These are phyloP conservation scores for Drosophila rhopaloa DNA, from an alignment of 1,140 invertebrate species.

Conservation along the genomic window DNA sequence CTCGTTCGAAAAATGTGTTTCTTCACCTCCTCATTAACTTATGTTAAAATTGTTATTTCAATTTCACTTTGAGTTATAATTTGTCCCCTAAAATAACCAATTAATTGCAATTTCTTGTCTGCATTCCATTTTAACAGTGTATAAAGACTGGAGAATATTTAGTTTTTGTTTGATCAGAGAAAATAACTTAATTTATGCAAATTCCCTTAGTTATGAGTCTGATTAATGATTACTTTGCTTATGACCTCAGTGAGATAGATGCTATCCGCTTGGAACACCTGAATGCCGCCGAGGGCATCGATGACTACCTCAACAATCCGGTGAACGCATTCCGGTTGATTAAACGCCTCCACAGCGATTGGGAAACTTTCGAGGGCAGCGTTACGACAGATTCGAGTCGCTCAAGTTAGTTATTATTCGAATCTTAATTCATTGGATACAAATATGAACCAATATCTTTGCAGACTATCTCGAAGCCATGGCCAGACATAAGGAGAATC, in stretches of 20 bases:
- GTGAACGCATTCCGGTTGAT: constrained; percentile 98
- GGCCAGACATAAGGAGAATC: constrained; percentile 87
- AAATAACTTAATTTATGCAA: constrained; percentile 40
- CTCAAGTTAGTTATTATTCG: constrained; percentile 28
- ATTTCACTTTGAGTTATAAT: no score
- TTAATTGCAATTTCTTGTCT: background rate
- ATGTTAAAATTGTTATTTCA: no score
- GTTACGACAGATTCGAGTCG: constrained; percentile 53
- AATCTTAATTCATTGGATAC: background rate
- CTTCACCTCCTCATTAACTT: background rate
- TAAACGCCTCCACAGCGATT: constrained; percentile 96
- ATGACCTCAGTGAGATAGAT: constrained; percentile 87
- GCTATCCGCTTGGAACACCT: constrained; percentile 90
- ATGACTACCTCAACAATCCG: constrained; percentile 95
- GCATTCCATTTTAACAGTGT: constrained; percentile 5
- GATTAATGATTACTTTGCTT: constrained; percentile 40
- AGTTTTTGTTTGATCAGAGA: constrained; percentile 18
- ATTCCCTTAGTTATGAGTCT: constrained; percentile 39
- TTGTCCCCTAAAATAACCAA: background rate
- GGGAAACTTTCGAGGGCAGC: constrained; percentile 87
- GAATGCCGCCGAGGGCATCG: constrained; percentile 90
- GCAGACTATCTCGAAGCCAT: constrained; percentile 90
- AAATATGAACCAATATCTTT: background rate
- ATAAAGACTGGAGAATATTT: background rate
- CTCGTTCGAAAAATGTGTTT: background rate